Base-by-base conservation (phyloP, 2,113 vertebrate genomes). In the Mastomys natalensis region DNA sequence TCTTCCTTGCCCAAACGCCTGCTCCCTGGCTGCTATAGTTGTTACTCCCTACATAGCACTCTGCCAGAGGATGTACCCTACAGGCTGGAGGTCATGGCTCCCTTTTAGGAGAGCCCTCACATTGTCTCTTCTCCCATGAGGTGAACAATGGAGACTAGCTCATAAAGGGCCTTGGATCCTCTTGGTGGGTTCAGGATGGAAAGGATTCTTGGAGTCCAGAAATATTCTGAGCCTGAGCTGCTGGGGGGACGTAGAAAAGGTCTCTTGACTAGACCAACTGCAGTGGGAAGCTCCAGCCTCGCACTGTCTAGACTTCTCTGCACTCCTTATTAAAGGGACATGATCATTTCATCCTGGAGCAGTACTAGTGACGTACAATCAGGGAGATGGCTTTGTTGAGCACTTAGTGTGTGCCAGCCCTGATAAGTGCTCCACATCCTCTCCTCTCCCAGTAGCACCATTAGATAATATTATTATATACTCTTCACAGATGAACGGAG, bases 271-370 rank as follows among this genome's bases (percentile, higher is more conserved):
- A 53, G 31, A 51, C 43, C 3, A 17, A 10, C 19, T 68, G 53
- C 86, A 4, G 24, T 34, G 48, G 19, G 21, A 89, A 53, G 81
- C 76, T 62, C n/a, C 53, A 76, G 60, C 51, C 11, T 1, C 10
- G 84, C 3, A 19, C 58, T 12, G 86, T 90, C 87, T 94, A 88
- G 89, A 66, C 53, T 93, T 95, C 70, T 92, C 70, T 93, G 45
- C 53, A 34, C 29, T 11, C 22, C 40, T 89, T 76, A 48, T 73
- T 93, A 81, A 94, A 97, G 94, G 51, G 43, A 31, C 40, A 34
- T 87, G 48, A 76, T 88, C 51, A 68, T 87, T 45, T 89, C 60
- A 55, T 24, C 40, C 51, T 89, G 74, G 72, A 92, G 31, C 85
- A 55, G 51, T 74, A 62, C 37, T 62, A 29, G 2, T 16, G 66